Base-by-base conservation (phyloP, 2,888 invertebrate species). In the Crocallis elinguaria region DNA sequence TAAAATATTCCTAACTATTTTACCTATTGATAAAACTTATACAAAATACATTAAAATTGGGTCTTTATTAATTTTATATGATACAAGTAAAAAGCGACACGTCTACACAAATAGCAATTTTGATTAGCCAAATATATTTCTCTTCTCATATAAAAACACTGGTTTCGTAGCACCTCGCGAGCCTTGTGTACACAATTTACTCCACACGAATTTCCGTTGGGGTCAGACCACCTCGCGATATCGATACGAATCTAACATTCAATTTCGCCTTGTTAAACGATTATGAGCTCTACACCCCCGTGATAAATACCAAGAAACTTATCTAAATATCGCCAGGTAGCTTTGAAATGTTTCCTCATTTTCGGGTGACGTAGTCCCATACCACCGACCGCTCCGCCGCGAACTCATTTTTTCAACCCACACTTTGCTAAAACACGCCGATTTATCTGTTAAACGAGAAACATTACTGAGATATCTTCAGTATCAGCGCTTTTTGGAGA, bases 171-270 rank as follows among this genome's bases (percentile, higher is more conserved):
- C 27, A n/a, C 27, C 39, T 33, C 14, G 16, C 33, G 13, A 17
- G 16, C 39, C 27, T 4, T 39, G 37, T 49, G 43, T 32, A 54
- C 33, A 52, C 41, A 48, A 48, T 42, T 43, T 48, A 32, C 38
- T 14, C 30, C 33, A 21, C 23, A 36, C 44, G 38, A 39, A 44
- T 54, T 44, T 49, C 54, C 35, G 36, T 39, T 12, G 35, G 33
- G 43, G 55, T 55, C 43, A 48, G 41, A 38, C 49, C 23, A 43
- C 39, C 21, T 30, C 21, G 19, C 23, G 19, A 37, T 49, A 30
- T 51, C 45, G 46, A 55, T 55, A 41, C 25, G 33, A 51, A 33
- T 51, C 30, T 39, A 27, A 29, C 44, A 39, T 48, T 46, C 33
- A 35, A 44, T 51, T 16, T 43, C 7, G 1, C 23, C 30, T 25